Percentiles rank a stretch among this genome's conserved stretches.
Conservation (phyloP, 2,888 invertebrate genomes). For the Archips xylosteana region DNA sequence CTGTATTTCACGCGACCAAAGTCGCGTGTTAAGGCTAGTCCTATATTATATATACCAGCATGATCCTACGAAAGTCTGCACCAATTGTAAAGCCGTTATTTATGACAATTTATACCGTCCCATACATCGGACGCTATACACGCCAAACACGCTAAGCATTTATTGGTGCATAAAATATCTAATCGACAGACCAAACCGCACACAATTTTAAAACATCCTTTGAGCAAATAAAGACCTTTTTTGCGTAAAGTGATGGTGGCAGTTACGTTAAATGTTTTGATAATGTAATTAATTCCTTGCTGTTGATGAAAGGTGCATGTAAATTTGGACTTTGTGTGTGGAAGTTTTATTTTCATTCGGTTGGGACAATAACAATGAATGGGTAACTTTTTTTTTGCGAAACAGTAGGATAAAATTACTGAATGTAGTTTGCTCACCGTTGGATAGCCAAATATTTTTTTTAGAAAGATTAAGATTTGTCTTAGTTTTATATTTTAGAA, state of each 20-base stretch:
- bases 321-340: constrained; percentile 7
- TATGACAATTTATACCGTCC: constrained; percentile 15
- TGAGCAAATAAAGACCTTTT: neutral
- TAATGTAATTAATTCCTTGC: constrained; percentile 10
- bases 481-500: neutral
- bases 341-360: constrained; percentile 4
- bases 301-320: constrained; percentile 19
- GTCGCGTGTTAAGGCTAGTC: neutral
- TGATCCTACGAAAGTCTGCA: neutral
- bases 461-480: no score
- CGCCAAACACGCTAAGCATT: constrained; percentile 4
- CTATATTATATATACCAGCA: neutral
- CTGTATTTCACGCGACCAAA: no score
- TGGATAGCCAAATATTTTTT: neutral
- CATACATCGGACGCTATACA: constrained; percentile 16
- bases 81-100: neutral
- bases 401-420: neutral
- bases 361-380: neutral
- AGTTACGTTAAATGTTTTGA: neutral
- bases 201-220: neutral
- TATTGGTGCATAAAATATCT: neutral
- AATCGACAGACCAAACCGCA: neutral
- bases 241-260: neutral
- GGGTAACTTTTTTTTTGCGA: neutral
- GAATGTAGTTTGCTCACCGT: neutral